A percentile compares a stretch with the other conserved stretches of the same genome.
phyloP scores from a whole-genome alignment of 1,140 invertebrate genomes.

The Euschistus heros region DNA sequence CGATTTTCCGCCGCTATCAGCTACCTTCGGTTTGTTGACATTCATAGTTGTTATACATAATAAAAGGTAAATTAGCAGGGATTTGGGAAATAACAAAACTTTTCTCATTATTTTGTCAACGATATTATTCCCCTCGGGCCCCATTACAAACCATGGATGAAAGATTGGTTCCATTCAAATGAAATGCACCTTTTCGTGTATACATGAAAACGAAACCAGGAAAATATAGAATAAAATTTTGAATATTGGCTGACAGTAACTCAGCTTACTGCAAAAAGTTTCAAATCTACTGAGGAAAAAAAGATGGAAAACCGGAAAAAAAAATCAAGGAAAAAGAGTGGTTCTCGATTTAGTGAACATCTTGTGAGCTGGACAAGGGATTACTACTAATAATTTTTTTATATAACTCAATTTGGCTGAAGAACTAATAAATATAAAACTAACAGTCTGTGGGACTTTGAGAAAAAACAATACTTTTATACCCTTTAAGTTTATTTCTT shows the following conservation, averaged over 20 bases:
- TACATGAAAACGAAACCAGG: not conserved
- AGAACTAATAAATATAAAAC: too few relatives aligned
- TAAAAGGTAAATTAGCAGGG: not conserved
- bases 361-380: not conserved
- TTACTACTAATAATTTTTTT: not conserved
- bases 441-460: not conserved
- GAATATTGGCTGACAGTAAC: not conserved
- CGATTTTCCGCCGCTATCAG: not conserved
- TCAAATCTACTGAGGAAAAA: not conserved
- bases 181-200: not conserved
- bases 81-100: not conserved
- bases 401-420: not conserved
- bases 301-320: not conserved
- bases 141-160: not conserved
- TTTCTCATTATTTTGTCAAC: not conserved
- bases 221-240: not conserved
- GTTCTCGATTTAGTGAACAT: too few relatives aligned
- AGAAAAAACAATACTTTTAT: not conserved
- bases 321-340: not conserved
- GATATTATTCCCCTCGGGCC: not conserved
- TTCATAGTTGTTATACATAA: not conserved
- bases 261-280: not conserved
- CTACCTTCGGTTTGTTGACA: not conserved
- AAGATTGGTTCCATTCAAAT: not conserved
- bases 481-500: not conserved